These are phyloP conservation scores for Horisme vitalbata DNA, from an alignment of 2,888 invertebrate species.

Conservation along the genomic window DNA sequence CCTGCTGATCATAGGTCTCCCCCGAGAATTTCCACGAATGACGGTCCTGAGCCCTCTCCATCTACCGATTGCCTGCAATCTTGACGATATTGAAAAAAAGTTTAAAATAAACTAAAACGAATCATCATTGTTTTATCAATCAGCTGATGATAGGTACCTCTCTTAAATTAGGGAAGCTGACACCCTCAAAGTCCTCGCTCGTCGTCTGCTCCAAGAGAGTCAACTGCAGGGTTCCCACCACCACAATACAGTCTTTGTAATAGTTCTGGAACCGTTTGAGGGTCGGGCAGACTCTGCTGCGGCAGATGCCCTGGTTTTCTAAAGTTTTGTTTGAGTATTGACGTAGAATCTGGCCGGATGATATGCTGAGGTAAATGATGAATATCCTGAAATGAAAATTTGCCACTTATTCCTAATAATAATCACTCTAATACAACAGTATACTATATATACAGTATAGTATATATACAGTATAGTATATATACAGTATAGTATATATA, in stretches of 20 bases:
- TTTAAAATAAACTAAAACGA: too few relatives aligned
- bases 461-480: too few relatives aligned
- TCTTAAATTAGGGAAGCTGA: slow-evolving; percentile 87
- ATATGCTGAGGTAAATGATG: slow-evolving; percentile 3
- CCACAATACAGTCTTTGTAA: slow-evolving; percentile 77
- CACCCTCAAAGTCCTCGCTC: slow-evolving; percentile 69
- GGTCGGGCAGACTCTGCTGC: slow-evolving; percentile 39
- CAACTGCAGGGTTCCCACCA: slow-evolving; percentile 91
- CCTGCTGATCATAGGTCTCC: too few relatives aligned
- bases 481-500: too few relatives aligned
- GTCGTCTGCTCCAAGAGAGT: slow-evolving; percentile 83
- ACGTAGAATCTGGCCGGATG: slow-evolving; percentile 14
- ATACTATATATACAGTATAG: too few relatives aligned
- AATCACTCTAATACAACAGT: too few relatives aligned
- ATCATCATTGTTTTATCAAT: too few relatives aligned
- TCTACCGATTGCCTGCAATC: too few relatives aligned
- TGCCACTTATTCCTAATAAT: neutral
- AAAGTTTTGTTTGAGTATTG: slow-evolving; percentile 16
- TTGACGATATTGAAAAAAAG: too few relatives aligned
- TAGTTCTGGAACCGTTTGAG: slow-evolving; percentile 30
- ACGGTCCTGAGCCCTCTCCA: too few relatives aligned
- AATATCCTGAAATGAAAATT: slow-evolving; percentile 17
- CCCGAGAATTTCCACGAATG: too few relatives aligned
- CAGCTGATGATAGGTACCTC: too few relatives aligned
- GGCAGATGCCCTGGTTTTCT: slow-evolving; percentile 46